These are phyloP conservation scores for Triplophysa rosa DNA, from an alignment of 2,113 vertebrate genomes.

Conservation along the genomic window DNA sequence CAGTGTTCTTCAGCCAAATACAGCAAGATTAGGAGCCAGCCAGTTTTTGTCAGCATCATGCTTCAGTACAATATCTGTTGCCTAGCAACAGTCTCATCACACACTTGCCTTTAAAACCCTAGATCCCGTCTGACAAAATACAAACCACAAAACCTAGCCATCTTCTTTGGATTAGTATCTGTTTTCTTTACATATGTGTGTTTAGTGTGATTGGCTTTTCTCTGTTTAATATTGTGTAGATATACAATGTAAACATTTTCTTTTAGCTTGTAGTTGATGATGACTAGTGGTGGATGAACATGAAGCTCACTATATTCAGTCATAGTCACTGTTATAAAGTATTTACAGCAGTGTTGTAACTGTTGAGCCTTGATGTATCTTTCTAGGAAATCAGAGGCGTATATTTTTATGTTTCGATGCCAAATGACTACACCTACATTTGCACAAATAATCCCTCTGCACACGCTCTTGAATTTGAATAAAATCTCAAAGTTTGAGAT, in stretches of 20 bases:
- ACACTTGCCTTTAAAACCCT: slow-evolving; percentile 5
- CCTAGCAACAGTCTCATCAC: slow-evolving; percentile 49
- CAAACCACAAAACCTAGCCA: background rate
- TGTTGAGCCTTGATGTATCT: background rate
- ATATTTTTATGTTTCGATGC: background rate
- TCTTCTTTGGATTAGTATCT: too few relatives aligned
- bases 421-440: background rate
- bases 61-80: slow-evolving; percentile 43
- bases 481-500: background rate
- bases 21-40: background rate
- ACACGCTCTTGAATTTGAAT: background rate
- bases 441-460: background rate
- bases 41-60: slow-evolving; percentile 30
- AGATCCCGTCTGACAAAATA: slow-evolving; percentile 24
- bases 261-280: background rate
- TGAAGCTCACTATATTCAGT: background rate
- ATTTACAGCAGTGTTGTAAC: too few relatives aligned
- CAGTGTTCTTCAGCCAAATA: slow-evolving; percentile 3
- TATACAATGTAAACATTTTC: background rate
- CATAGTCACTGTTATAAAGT: background rate
- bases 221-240: background rate
- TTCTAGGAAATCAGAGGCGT: slow-evolving; percentile 16
- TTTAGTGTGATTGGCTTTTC: too few relatives aligned
- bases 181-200: too few relatives aligned
- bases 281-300: background rate